Evolutionary conservation across 2,888 invertebrate genomes (phyloP), one percentile per base, ranked within the genome.

Genomic region (Margaritifera margaritifera): DNA sequence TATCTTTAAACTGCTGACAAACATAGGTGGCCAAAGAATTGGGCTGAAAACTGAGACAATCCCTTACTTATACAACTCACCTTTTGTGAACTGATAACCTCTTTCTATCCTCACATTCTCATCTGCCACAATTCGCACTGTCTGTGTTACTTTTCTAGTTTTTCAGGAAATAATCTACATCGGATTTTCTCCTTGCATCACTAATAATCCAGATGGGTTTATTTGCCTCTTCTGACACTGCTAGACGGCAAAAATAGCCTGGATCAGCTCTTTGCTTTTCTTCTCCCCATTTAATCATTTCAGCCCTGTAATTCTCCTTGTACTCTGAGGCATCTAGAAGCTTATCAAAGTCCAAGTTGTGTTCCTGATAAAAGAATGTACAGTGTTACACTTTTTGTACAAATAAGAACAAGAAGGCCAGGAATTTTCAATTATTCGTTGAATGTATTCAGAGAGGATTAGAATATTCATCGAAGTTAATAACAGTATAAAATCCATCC

Each of bases 251-350:
- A 90, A 99, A 99, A 88, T 93, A 95, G 0, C 95, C 95, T 83
- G 95, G 93, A 90, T 98, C 95, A 84, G 92, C 86, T 0, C 90
- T 90, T 77, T 99, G 91, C 82, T 94, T 92, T 70, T 93, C 92
- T 86, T 99, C 98, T 80, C 99, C 96, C 98, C 98, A 99, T 72
- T 92, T 91, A 66, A 97, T 95, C 99, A 99, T 99, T 80, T 95
- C 94, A 68, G 93, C 90, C 66, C 99, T 92, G 90, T 95, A 95
- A 71, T 92, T 92, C 90, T 99, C 99, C 90, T 99, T 99, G 86
- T 97, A 98, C 11, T 93, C 92, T 50, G 94, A 93, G 87, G 95
- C 93, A 80, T 95, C 93, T 65, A 98, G 90, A 62, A 99, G 91
- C 83, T 94, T 92, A 64, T 92, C 90, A 72, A 94, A 92, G 90